These are phyloP conservation scores for Ciconia boyciana DNA, from an alignment of 2,113 vertebrate species.

Conservation along the genomic window DNA sequence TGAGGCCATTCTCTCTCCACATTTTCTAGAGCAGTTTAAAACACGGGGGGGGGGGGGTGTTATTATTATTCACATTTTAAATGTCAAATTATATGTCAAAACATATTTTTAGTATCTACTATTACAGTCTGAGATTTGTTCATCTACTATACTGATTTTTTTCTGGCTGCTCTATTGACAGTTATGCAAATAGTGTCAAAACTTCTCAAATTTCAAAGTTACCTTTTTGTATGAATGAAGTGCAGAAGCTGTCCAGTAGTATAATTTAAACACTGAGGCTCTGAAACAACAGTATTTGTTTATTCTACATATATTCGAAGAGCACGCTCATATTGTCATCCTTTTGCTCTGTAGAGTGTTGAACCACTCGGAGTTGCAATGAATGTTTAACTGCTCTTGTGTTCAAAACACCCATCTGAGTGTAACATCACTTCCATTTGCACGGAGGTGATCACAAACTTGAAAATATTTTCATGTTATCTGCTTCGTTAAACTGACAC, in stretches of 20 bases:
- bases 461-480: background rate
- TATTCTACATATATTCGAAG: background rate
- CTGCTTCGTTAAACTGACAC: background rate
- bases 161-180: background rate
- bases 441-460: background rate
- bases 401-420: background rate
- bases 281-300: rapidly evolving
- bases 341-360: background rate
- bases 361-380: background rate
- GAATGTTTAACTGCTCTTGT: background rate
- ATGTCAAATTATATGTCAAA: background rate
- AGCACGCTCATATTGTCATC: background rate
- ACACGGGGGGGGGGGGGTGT: background rate
- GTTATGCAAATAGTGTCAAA: background rate
- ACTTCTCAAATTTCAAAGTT: background rate
- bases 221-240: background rate
- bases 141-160: background rate
- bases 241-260: background rate
- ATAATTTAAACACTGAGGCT: background rate
- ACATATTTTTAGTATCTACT: background rate
- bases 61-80: background rate
- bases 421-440: background rate
- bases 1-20: background rate
- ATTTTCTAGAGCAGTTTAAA: background rate
- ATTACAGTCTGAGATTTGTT: background rate